phyloP scores from a whole-genome alignment of 2,113 vertebrate genomes.

The Corynorhinus townsendii region DNA sequence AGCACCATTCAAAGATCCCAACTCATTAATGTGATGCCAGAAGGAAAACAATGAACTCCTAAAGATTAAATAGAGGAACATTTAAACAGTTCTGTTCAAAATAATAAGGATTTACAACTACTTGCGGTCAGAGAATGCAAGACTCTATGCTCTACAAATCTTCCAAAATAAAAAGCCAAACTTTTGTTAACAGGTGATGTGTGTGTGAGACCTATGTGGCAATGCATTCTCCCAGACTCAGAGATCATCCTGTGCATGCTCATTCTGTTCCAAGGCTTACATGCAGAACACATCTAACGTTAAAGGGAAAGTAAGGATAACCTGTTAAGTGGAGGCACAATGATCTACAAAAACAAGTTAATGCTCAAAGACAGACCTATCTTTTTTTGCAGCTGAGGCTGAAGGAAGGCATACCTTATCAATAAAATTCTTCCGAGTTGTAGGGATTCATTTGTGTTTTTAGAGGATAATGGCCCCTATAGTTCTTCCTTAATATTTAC shows the following conservation, averaged over 20 bases:
- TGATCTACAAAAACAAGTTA: conserved; percentile 3
- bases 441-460: neutral
- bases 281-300: neutral
- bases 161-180: neutral
- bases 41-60: neutral
- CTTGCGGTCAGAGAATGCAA: neutral
- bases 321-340: neutral
- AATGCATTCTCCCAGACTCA: neutral
- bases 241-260: neutral
- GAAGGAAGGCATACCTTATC: neutral
- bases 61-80: neutral
- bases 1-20: neutral
- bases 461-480: neutral
- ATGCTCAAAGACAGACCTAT: neutral
- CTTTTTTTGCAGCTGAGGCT: neutral
- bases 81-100: neutral
- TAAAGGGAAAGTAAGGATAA: neutral
- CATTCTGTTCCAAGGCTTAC: neutral
- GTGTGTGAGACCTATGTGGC: neutral
- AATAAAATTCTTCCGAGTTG: neutral
- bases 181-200: neutral
- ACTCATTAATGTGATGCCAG: neutral
- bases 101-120: neutral
- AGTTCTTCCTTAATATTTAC: neutral
- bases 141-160: neutral